Conservation (phyloP, 2,797 vertebrate species). For the Schizopygopsis malacanthus region DNA sequence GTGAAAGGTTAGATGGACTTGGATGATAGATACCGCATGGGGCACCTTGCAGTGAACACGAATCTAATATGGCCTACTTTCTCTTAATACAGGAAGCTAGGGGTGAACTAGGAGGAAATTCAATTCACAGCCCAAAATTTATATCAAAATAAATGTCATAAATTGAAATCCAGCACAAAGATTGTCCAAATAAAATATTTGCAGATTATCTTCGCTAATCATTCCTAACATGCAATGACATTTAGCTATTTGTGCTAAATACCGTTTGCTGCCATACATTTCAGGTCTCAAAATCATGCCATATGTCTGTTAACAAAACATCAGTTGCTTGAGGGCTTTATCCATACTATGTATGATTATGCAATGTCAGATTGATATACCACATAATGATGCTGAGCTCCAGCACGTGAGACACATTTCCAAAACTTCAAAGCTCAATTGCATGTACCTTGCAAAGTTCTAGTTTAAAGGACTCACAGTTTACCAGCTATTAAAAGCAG, state of each 20-base stretch:
- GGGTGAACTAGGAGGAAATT: neutral
- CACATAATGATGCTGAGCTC: conserved; percentile 35
- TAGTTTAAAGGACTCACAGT: neutral
- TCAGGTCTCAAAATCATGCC: conserved; percentile 9
- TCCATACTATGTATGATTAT: conserved; percentile 26
- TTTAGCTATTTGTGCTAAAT: neutral
- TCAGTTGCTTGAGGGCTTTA: neutral
- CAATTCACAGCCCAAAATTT: neutral
- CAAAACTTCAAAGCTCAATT: conserved; percentile 40
- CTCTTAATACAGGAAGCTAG: neutral
- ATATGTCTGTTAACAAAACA: neutral
- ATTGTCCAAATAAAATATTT: neutral
- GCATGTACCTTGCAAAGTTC: neutral
- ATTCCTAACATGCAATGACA: neutral
- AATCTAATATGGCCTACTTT: neutral
- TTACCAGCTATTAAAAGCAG: neutral
- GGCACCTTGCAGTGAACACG: neutral
- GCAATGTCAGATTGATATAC: conserved; percentile 26
- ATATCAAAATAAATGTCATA: neutral
- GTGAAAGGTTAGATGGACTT: neutral
- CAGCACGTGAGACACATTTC: conserved; percentile 54
- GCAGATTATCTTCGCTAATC: neutral
- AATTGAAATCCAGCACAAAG: neutral
- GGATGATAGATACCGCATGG: neutral
- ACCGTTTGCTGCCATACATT: neutral